Conservation (phyloP, 1,140 invertebrate genomes). For the Plutomurus gul region DNA sequence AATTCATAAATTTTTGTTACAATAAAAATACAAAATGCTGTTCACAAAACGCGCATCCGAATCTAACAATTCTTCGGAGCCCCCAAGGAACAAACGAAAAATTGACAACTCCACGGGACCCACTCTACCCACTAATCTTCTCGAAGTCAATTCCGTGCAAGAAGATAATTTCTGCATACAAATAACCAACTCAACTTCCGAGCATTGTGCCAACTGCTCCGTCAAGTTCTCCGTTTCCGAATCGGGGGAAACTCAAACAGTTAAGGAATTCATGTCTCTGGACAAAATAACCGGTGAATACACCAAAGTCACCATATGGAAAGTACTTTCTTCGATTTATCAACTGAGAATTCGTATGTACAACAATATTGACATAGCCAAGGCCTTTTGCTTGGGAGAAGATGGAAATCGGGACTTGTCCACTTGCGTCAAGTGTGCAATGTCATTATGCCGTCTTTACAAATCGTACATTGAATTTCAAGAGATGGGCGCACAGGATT, state of each 20-base stretch:
- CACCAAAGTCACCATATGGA: background rate
- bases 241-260: background rate
- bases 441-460: background rate
- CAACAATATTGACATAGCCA: background rate
- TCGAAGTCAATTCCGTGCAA: background rate
- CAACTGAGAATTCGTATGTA: constrained; percentile 4
- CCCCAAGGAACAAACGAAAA: background rate
- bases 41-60: background rate
- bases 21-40: background rate
- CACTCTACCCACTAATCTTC: background rate
- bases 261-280: background rate
- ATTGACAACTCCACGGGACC: background rate
- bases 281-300: background rate
- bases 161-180: constrained; percentile 1
- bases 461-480: background rate
- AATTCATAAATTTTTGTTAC: background rate
- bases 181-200: background rate
- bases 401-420: constrained; percentile 2
- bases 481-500: background rate
- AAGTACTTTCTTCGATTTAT: background rate
- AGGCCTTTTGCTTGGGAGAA: background rate
- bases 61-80: background rate
- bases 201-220: background rate
- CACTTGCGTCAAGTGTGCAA: background rate
- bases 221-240: background rate